Conservation (phyloP, 2,113 vertebrate species). For the Pluvialis apricaria region DNA sequence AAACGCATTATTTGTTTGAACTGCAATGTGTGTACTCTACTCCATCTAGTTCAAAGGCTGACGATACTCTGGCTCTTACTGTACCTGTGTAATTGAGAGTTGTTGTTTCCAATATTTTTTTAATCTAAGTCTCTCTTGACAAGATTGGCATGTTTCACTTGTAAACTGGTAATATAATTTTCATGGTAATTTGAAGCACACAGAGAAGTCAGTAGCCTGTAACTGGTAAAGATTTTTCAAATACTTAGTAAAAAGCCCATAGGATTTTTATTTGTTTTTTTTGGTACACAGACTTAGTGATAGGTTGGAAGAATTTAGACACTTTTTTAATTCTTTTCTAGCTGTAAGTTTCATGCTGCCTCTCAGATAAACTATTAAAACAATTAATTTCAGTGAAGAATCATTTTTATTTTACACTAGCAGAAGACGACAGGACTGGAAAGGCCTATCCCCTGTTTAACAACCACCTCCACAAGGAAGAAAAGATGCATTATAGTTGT, state of each 20-base stretch:
- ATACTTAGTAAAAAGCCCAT: not conserved
- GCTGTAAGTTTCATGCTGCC: not conserved
- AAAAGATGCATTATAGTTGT: no score
- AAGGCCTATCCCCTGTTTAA: no score
- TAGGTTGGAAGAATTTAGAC: not conserved
- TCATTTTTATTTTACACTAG: not conserved
- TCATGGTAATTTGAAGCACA: not conserved
- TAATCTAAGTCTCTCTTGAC: not conserved
- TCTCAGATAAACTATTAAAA: not conserved
- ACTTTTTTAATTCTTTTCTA: not conserved
- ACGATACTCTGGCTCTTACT: not conserved
- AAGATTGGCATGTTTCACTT: not conserved
- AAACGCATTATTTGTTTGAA: not conserved
- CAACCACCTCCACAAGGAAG: no score
- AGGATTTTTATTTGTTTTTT: not conserved
- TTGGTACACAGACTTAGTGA: not conserved
- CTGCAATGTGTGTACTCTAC: not conserved
- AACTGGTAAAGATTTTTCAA: not conserved
- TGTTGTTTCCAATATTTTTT: not conserved
- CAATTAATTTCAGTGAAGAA: not conserved
- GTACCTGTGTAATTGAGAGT: not conserved
- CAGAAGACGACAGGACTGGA: not conserved
- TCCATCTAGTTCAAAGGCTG: not conserved
- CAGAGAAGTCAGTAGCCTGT: not conserved
- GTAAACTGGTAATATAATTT: not conserved